Base-by-base conservation (phyloP, 2,888 invertebrate species). In the Nesidiocoris tenuis region DNA sequence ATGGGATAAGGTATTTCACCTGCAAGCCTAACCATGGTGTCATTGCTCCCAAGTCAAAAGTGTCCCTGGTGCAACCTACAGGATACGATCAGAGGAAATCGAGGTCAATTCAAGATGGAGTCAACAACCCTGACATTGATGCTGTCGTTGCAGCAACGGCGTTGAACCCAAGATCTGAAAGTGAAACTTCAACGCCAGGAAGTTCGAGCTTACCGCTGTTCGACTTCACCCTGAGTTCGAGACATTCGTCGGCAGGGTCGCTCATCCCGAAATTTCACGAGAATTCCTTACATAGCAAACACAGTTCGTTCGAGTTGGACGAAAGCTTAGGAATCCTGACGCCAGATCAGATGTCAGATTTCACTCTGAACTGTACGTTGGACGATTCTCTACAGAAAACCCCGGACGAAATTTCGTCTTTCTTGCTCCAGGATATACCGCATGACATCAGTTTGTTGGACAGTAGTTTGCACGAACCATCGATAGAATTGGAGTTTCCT, bases 251-350 rank as follows among this genome's bases (percentile, higher is more conserved):
- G 9, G 78, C 79, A 22, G 78, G 79, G 12, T 78, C 80, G 21
- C 76, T 81, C 18, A 75, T 79, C 7, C 76, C 79, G 0, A 77
- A 77, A 18, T 75, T 70, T 17, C 61, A 68, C 23, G 66, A 68
- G 19, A 55, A 72, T 55, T 78, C 77, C 21, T 39, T 80, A 17
- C 79, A 84, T 67, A 88, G 87, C 82, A 93, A 92, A 83, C 90
- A 93, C 82, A 91, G 92, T 82, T 94, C 94, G 1, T 88, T 93
- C 80, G 94, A 91, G 80, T 85, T 88, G 82, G 90, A 94, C 82
- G 94, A 95, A 82, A 92, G 93, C 81, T 85, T 94, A 80, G 94
- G 94, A 2, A 94, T 95, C 81, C 85, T 95, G 78, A 94, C 94
- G 9, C 94, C 94, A 0, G 93, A 94, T 84, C 94, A 94, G 84